Percentiles rank a stretch among this genome's conserved stretches.
Evolutionary conservation across 2,113 vertebrate species (phyloP).

Genomic region (Gavia stellata): DNA sequence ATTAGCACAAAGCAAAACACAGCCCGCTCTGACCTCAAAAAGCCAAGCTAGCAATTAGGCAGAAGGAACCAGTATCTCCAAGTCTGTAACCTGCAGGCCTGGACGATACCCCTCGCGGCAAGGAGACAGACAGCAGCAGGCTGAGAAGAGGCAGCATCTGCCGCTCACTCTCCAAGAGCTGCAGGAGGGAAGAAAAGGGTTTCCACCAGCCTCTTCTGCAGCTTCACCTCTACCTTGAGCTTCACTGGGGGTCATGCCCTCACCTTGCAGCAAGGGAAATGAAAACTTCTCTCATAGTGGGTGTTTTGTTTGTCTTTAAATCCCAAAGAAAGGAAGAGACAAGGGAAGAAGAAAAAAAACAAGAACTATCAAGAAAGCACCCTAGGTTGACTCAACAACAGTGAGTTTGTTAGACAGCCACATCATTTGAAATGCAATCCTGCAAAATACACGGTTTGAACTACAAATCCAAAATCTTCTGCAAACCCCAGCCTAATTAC

Average conservation of each 20-base stretch:
- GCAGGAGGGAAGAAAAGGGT: not conserved
- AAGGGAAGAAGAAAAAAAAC: not conserved
- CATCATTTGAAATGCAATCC: not conserved
- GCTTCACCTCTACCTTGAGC: not conserved
- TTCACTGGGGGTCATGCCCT: not conserved
- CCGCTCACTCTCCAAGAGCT: not conserved
- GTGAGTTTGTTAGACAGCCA: not conserved
- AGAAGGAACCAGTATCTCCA: not conserved
- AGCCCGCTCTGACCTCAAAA: not conserved
- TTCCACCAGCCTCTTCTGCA: not conserved
- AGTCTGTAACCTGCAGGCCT: not conserved
- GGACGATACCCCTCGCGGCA: accelerated
- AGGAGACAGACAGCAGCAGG: not conserved
- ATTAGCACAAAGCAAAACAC: not conserved
- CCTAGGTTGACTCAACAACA: not conserved
- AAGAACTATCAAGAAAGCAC: not conserved
- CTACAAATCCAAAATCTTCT: not conserved
- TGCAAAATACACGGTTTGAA: not conserved
- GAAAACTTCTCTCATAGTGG: not conserved
- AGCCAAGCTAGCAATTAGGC: not conserved
- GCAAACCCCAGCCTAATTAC: not conserved
- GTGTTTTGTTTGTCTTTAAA: not conserved
- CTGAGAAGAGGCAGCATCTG: not conserved
- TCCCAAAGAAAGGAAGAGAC: not conserved
- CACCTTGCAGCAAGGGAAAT: not conserved